Percentiles rank a stretch among this genome's conserved stretches.
These are phyloP conservation scores for Eumaeus atala DNA, from an alignment of 1,140 invertebrate species.

Conservation along the genomic window DNA sequence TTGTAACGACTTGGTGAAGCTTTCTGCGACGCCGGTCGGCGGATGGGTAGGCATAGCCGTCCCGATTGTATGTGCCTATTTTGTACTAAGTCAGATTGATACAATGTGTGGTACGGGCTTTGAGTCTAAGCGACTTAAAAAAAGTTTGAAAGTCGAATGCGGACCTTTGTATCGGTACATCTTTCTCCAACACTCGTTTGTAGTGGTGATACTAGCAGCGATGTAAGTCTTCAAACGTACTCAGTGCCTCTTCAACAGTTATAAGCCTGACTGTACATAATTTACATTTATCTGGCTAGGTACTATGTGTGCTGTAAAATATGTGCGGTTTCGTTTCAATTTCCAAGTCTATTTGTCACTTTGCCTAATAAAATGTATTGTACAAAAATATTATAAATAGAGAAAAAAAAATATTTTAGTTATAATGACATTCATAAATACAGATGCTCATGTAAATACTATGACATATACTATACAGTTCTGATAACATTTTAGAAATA, in stretches of 20 bases:
- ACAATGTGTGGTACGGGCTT: too few species aligned
- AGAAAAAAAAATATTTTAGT: slow-evolving; percentile 63
- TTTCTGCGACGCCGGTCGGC: background rate
- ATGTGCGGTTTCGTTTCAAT: slow-evolving; percentile 3
- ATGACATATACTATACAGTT: slow-evolving; percentile 56
- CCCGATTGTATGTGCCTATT: background rate
- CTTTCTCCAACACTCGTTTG: too few species aligned
- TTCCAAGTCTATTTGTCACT: slow-evolving; percentile 34
- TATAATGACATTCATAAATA: slow-evolving; percentile 59
- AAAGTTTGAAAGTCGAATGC: too few species aligned
- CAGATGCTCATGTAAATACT: slow-evolving; percentile 66
- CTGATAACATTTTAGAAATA: slow-evolving; percentile 61
- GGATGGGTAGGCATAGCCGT: background rate
- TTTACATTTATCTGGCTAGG: too few species aligned
- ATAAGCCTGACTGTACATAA: too few species aligned
- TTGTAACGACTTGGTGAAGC: background rate
- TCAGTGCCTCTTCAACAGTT: too few species aligned
- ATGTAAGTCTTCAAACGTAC: too few species aligned
- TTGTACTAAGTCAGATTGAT: background rate
- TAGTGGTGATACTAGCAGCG: too few species aligned
- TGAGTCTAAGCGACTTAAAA: too few species aligned
- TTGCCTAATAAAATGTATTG: slow-evolving; percentile 47
- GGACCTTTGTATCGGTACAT: too few species aligned
- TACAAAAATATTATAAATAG: slow-evolving; percentile 59
- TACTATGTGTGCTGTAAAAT: background rate